A percentile compares a stretch with the other conserved stretches of the same genome.
These are phyloP conservation scores for Plagodis dolabraria DNA, from an alignment of 2,888 invertebrate genomes.

Conservation along the genomic window DNA sequence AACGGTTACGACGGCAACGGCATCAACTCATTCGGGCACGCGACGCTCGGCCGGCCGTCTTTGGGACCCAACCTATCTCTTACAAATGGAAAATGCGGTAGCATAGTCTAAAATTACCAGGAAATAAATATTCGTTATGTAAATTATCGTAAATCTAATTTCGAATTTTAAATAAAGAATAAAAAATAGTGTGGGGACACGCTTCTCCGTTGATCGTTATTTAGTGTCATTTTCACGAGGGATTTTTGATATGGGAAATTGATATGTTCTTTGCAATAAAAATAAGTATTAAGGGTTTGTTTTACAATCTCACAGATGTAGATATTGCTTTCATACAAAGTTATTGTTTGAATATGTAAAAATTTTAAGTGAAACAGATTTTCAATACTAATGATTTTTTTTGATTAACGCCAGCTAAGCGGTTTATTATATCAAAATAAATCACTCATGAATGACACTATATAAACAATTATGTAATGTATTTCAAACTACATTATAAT, in stretches of 20 bases:
- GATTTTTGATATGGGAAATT: neutral
- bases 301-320: no score
- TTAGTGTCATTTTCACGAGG: neutral
- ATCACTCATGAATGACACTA: conserved; percentile 16
- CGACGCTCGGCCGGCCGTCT: conserved; percentile 62
- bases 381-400: no score
- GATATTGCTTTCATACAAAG: no score
- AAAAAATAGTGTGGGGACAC: neutral
- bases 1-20: conserved; percentile 62
- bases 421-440: no score
- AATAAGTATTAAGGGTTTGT: no score
- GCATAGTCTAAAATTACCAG: conserved; percentile 63
- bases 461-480: conserved; percentile 3
- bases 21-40: conserved; percentile 58
- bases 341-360: neutral
- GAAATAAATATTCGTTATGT: neutral
- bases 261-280: neutral
- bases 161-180: neutral
- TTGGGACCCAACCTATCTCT: conserved; percentile 67
- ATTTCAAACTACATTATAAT: neutral
- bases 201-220: conserved; percentile 7
- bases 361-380: neutral
- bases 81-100: conserved; percentile 78
- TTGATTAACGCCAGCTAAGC: no score
- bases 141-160: neutral